Evolutionary conservation across 2,888 invertebrate genomes (phyloP).

Genomic region (Agrilus biguttatus): DNA sequence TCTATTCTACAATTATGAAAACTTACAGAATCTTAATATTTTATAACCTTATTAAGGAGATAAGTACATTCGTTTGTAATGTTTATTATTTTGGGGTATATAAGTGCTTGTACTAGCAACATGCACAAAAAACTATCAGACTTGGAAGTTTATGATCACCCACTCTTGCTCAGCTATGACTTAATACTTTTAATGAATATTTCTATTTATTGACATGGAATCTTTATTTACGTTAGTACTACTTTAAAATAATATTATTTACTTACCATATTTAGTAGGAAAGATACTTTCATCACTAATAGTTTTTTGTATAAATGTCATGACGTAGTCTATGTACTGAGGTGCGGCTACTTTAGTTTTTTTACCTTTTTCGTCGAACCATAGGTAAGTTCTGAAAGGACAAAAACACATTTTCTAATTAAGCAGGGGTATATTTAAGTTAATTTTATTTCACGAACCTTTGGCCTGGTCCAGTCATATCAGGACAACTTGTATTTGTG

Average conservation of each 20-base stretch:
- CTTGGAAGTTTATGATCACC: too few relatives aligned
- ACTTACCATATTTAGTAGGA: constrained; percentile 94
- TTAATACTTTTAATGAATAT: too few relatives aligned
- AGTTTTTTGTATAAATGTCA: constrained; percentile 95
- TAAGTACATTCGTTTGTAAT: too few relatives aligned
- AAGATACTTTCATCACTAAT: constrained; percentile 93
- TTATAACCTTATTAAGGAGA: too few relatives aligned
- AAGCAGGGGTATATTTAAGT: not conserved
- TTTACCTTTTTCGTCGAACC: constrained; percentile 98
- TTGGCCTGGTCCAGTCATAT: constrained; percentile 93
- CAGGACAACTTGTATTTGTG: constrained; percentile 87
- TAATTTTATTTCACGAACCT: constrained; percentile 37
- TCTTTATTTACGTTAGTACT: not conserved
- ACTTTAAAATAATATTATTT: not conserved
- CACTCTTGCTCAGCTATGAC: too few relatives aligned
- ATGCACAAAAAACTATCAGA: too few relatives aligned
- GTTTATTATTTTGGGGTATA: too few relatives aligned
- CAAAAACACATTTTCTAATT: constrained; percentile 1
- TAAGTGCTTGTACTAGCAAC: too few relatives aligned
- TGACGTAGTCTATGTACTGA: constrained; percentile 97
- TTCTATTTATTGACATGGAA: not conserved
- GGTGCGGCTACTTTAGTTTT: constrained; percentile 94
- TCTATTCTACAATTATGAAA: too few relatives aligned
- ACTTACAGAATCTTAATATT: too few relatives aligned
- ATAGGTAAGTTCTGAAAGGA: constrained; percentile 74